A percentile compares a stretch with the other conserved stretches of the same genome.
Conservation (phyloP, 2,888 invertebrate genomes). For the Cosmorhoe ocellata region DNA sequence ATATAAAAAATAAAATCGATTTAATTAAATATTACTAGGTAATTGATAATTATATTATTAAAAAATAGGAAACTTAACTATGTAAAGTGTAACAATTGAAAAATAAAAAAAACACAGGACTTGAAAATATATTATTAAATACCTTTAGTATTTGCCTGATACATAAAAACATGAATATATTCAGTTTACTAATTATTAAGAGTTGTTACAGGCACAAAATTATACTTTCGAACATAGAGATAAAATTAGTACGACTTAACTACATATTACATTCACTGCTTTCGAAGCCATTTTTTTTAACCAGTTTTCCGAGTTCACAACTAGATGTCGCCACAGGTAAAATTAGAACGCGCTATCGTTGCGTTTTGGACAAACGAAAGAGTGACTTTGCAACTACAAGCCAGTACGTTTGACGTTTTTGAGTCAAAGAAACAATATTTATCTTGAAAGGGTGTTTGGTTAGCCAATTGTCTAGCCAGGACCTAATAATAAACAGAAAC, state of each 20-base stretch:
- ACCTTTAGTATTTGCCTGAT: no score
- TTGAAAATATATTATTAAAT: no score
- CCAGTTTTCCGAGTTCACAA: background rate
- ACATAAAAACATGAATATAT: no score
- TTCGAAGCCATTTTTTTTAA: no score
- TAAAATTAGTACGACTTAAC: no score
- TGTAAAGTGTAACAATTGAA: no score
- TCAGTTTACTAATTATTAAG: no score
- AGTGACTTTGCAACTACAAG: background rate
- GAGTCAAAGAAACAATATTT: constrained; percentile 19
- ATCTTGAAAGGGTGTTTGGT: constrained; percentile 15
- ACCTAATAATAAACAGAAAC: constrained; percentile 3
- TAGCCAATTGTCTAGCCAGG: background rate
- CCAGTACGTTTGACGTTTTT: constrained; percentile 1
- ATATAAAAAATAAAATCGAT: background rate
- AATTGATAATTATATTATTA: background rate
- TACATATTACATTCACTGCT: no score
- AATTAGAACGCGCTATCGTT: constrained; percentile 19
- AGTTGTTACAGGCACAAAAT: no score
- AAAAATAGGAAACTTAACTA: no score
- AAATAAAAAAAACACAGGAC: no score
- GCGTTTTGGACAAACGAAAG: constrained; percentile 1
- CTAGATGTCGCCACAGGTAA: constrained; percentile 18
- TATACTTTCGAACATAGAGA: no score
- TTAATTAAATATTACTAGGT: background rate